Evolutionary conservation across 92 coral and sea anemone species (phyloP), one percentile per base, ranked within the genome.

Genomic region (Phymanthus crucifer): DNA sequence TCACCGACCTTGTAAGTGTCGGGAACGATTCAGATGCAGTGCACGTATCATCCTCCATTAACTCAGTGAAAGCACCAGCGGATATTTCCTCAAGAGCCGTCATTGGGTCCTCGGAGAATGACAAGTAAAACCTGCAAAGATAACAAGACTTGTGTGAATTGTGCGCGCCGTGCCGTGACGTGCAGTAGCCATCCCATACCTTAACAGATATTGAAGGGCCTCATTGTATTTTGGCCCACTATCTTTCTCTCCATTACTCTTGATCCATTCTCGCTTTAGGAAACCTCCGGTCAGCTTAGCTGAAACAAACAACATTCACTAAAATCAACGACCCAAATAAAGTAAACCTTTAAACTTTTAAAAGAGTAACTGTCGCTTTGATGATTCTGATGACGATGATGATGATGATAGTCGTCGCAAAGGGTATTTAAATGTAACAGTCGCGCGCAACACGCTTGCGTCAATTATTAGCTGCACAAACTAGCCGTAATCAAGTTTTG

Each of bases 181-280:
- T 43, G 48, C 48, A n/a, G n/a, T n/a, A n/a, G n/a, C n/a, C n/a
- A n/a, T n/a, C n/a, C 10, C 40, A 26, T 83, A 93, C 99, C 94
- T 90, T n/a, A 95, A 78, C 40, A 95, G 87, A 86, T 88, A 91
- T 61, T 95, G 99, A n/a, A 95, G 84, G 52, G 94, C 85, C 76
- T 95, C 99, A 71, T 95, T 95, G 57, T 66, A 89, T 64, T 93
- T 95, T 47, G 93, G 83, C 12, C 99, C 98, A 45, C 85, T 85
- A 70, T 95, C 99, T 19, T 71, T 88, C 73, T 89, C 95, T 11
- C 99, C 99, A 68, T 93, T 91, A 56, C 93, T 71, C 77, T 86
- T 91, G 69, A 95, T 76, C 99, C 99, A 95, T 27, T 93, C 94
- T 34, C 91, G 87, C 81, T 90, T 95, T 11, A 95, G 83, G 45